A percentile compares a stretch with the other conserved stretches of the same genome.
These are phyloP conservation scores for Cynopterus brachyotis DNA, from an alignment of 2,113 vertebrate genomes.

Conservation along the genomic window DNA sequence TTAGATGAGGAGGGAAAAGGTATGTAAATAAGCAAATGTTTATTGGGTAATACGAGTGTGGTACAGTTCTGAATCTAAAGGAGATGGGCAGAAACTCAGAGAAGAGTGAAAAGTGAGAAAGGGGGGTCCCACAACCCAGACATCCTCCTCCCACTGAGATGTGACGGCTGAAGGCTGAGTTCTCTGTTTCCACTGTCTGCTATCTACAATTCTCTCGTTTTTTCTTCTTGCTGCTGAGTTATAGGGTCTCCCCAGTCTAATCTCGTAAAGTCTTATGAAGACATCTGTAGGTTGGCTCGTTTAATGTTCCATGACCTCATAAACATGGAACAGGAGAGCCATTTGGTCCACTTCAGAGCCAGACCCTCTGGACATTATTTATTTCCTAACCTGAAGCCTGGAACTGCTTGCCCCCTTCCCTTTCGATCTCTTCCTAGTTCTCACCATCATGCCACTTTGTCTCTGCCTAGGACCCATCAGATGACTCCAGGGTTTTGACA, in stretches of 20 bases:
- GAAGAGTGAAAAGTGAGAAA: background rate
- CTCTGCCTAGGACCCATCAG: background rate
- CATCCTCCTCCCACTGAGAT: background rate
- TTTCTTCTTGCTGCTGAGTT: slow-evolving; percentile 66
- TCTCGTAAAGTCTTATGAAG: slow-evolving; percentile 80
- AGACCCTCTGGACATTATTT: slow-evolving; percentile 71
- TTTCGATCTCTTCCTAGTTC: background rate
- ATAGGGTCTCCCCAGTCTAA: slow-evolving; percentile 63
- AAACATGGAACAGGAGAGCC: slow-evolving; percentile 76
- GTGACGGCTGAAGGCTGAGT: background rate
- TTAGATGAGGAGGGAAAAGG: background rate
- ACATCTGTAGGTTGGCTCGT: slow-evolving; percentile 80
- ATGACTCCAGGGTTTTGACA: background rate
- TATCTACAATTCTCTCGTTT: background rate
- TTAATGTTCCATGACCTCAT: slow-evolving; percentile 81
- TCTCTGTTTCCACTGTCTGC: background rate
- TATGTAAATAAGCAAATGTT: background rate
- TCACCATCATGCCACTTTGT: background rate
- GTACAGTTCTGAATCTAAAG: background rate
- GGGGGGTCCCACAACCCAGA: background rate
- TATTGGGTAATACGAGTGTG: background rate
- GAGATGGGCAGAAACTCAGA: background rate
- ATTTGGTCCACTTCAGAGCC: slow-evolving; percentile 77
- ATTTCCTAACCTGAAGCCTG: slow-evolving; percentile 49
- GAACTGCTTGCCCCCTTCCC: background rate